Percentiles rank a stretch among this genome's conserved stretches.
These are phyloP conservation scores for Ceyx erithaca DNA, from an alignment of 2,797 vertebrate species.

Conservation along the genomic window DNA sequence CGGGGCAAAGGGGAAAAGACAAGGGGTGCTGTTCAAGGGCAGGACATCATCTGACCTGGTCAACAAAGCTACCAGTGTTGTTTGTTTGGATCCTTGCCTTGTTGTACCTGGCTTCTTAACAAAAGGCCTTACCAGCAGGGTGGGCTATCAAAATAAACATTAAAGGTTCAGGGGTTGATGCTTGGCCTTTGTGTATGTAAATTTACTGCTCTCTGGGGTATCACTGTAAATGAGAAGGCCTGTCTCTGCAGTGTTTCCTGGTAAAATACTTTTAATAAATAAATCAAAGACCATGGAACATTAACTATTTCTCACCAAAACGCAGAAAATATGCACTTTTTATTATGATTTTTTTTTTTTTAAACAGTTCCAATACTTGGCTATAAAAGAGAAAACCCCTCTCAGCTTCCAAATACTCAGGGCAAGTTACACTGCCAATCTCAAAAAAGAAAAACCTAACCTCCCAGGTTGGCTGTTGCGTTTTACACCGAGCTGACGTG, in stretches of 20 bases:
- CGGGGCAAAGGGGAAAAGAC: conserved; percentile 73
- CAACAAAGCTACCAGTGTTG: conserved; percentile 70
- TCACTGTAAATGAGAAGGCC: conserved; percentile 81
- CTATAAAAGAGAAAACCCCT: not conserved
- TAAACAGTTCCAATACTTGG: not conserved
- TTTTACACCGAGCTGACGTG: not conserved
- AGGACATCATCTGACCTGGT: conserved; percentile 83
- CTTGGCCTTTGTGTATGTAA: conserved; percentile 85
- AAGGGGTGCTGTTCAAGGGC: conserved; percentile 80
- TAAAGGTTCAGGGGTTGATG: conserved; percentile 81
- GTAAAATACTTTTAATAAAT: conserved; percentile 84
- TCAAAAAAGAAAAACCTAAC: not conserved
- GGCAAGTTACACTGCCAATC: not conserved
- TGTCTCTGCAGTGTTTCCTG: conserved; percentile 83
- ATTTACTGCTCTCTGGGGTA: conserved; percentile 82
- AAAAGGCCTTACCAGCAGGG: conserved; percentile 82
- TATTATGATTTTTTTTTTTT: not conserved
- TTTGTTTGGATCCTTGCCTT: conserved; percentile 66
- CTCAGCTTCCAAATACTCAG: not conserved
- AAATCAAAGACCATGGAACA: conserved; percentile 79
- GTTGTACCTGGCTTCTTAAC: conserved; percentile 86
- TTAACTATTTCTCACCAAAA: conserved; percentile 77
- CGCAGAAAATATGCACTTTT: not conserved
- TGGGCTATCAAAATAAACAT: conserved; percentile 86
- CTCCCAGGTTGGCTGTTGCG: conserved; percentile 10